Evolutionary conservation across 1,140 invertebrate species (phyloP), one percentile per base, ranked within the genome.

Genomic region (Piezodorus guildinii): DNA sequence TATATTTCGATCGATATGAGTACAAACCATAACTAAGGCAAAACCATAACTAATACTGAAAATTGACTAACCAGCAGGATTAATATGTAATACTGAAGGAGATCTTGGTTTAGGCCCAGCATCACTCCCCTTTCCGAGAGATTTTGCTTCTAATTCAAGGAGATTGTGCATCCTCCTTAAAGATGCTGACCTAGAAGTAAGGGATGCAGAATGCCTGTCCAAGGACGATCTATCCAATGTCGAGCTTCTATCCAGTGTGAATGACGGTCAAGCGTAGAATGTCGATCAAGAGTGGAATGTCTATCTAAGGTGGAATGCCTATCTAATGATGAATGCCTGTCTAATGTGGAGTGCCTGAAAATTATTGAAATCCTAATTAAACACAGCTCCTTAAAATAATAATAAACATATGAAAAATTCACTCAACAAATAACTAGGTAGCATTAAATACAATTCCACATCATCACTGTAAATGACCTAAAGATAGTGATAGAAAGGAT

Each of bases 111-210:
- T 15, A 62, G 66, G 52, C 65, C 67, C 51, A 65, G 51, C 51
- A 66, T 65, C 45, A 12, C 59, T 54, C 8, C 68, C 62, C 56
- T 69, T 68, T 12, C 69, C 70, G 17, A 71, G 60, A 60, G 68
- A 67, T 59, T 72, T 72, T 17, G 70, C 70, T 60, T 72, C 71
- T 2, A 72, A 66, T 60, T 72, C 71, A 46, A 71, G 68, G 46
- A 72, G 64, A 65, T 72, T 70, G 12, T 69, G 64, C 65, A 72
- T 72, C 49, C 71, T 64, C 56, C 69, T 65, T 23, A 72, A 43
- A 4, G 69, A 70, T 0, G 71, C 70, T 12, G 71, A 71, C 46
- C 71, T 64, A 25, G 67, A 64, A n/a, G 69, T 64, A 30, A 69
- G 60, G 9, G 65, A 49, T 39, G 56, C 25, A 27, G 62, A 63